Percentiles rank a stretch among this genome's conserved stretches.
Conservation (phyloP, 2,797 vertebrate genomes). For the Prionace glauca region DNA sequence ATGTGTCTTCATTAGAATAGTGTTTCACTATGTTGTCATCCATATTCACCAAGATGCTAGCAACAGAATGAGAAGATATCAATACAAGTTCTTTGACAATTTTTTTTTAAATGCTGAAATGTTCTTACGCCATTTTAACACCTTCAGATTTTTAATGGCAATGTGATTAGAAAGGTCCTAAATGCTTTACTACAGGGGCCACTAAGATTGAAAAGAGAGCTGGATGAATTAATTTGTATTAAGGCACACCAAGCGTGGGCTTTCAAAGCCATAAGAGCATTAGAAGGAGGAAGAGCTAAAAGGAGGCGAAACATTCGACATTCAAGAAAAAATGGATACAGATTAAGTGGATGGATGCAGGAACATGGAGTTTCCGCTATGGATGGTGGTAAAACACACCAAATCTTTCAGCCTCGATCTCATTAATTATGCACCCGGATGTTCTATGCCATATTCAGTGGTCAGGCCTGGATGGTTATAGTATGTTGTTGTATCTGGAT, state of each 20-base stretch:
- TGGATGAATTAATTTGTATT: background rate
- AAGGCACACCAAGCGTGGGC: background rate
- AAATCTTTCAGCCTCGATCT: too few relatives aligned
- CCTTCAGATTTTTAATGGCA: background rate
- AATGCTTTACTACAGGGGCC: background rate
- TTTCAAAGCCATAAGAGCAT: background rate
- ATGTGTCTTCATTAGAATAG: constrained; percentile 98
- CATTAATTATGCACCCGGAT: too few relatives aligned
- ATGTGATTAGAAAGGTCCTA: background rate
- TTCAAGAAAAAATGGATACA: background rate
- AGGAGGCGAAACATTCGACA: background rate
- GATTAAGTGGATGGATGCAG: too few relatives aligned
- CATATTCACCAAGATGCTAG: constrained; percentile 95
- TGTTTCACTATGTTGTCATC: constrained; percentile 98
- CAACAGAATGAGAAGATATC: constrained; percentile 32
- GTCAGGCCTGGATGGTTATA: too few relatives aligned
- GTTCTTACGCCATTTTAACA: background rate
- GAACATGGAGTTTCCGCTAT: too few relatives aligned
- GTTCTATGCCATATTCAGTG: too few relatives aligned
- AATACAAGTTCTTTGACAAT: background rate
- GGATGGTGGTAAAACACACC: too few relatives aligned
- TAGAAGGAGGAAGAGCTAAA: background rate
- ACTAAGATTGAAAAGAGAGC: background rate
- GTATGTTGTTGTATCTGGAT: too few relatives aligned
- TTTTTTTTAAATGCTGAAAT: background rate